Evolutionary conservation across 2,888 invertebrate genomes (phyloP), one percentile per base, ranked within the genome.

Genomic region (Belgica antarctica): DNA sequence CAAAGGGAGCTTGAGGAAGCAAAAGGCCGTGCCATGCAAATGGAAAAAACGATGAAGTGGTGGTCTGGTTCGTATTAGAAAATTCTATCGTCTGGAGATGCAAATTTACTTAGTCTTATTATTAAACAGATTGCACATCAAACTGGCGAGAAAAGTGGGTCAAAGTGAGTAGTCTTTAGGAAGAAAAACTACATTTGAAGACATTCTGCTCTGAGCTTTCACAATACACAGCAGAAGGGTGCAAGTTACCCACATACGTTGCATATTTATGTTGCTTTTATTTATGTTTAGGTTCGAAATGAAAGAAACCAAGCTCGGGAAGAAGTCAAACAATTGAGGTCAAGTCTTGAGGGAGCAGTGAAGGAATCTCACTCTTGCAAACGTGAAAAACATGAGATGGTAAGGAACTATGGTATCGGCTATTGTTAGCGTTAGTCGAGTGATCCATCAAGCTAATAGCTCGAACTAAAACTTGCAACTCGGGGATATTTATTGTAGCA

Each of bases 31-130:
- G 95, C 96, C 15, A 90, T 95, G 0, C 97, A 98, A 81, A 98
- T 98, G 98, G 98, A 98, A 79, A 97, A 66, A 80, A 98, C 97
- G 0, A 97, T 98, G 96, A 84, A 96, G 71, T 98, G 97, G 97
- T 98, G 59, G 59, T 22, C 22, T 10, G 97, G 97, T 34, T 7
- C 7, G 34, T 34, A 8, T 34, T 34, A 12, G 7, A 34, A 34
- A 8, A 12, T 34, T 34, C 7, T 7, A 34, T 34, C 12, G 34
- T 12, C 34, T 34, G 34, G 34, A 34, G 34, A 34, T 34, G 34
- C 7, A 12, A 34, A 34, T n/a, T n/a, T n/a, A n/a, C 34, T 34
- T 34, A 12, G 34, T 34, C 7, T 34, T 12, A 8, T 34, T 12
- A 7, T 34, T 34, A 34, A 12, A n/a, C n/a, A n/a, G n/a, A n/a